These are phyloP conservation scores for Acleris emargana DNA, from an alignment of 2,888 invertebrate genomes.

Conservation along the genomic window DNA sequence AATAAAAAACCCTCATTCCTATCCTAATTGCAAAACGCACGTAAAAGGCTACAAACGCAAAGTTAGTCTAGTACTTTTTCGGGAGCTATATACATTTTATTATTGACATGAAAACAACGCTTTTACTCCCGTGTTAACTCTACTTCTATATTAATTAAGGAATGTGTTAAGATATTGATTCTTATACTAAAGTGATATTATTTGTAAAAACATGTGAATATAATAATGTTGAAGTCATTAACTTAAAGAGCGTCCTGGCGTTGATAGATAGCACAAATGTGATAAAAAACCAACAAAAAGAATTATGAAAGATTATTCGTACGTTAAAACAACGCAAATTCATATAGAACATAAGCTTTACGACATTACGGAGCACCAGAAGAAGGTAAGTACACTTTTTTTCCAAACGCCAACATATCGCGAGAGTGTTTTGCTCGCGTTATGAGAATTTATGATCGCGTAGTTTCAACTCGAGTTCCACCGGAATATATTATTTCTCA, in stretches of 20 bases:
- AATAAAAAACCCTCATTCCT: slow-evolving; percentile 11
- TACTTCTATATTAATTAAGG: neutral
- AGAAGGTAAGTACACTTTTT: slow-evolving; percentile 16
- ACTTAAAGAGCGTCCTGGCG: too few species aligned
- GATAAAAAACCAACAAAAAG: neutral
- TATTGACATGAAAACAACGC: neutral
- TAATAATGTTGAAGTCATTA: too few species aligned
- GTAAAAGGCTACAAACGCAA: slow-evolving; percentile 7
- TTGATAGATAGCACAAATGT: too few species aligned
- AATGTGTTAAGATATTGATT: neutral
- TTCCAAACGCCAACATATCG: slow-evolving; percentile 19
- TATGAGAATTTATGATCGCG: slow-evolving; percentile 32
- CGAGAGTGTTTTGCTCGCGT: slow-evolving; percentile 12
- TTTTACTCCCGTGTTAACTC: neutral
- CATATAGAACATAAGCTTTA: slow-evolving; percentile 12
- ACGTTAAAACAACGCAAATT: neutral
- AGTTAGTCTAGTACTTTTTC: neutral
- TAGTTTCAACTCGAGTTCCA: slow-evolving; percentile 12
- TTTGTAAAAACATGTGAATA: too few species aligned
- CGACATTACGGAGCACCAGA: slow-evolving; percentile 9
- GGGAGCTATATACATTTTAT: neutral
- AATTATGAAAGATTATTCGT: too few species aligned
- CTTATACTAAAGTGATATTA: neutral
- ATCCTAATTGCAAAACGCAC: slow-evolving; percentile 2
- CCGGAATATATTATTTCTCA: slow-evolving; percentile 15